Evolutionary conservation across 2,113 vertebrate genomes (phyloP), one percentile per base, ranked within the genome.

Genomic region (Cynocephalus volans): DNA sequence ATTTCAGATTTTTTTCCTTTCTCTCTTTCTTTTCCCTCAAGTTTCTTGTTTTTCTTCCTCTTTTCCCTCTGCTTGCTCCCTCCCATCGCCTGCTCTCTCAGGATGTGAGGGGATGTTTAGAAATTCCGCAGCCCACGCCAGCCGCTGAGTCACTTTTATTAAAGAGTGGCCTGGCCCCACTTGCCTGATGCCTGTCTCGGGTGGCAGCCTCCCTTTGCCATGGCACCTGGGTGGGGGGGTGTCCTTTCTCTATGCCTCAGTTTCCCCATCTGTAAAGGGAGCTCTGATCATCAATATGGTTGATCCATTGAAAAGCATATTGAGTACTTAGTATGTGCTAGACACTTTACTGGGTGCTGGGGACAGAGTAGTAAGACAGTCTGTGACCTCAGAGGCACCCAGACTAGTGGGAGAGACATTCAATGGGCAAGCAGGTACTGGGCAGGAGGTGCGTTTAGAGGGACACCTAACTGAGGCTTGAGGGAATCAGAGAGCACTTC

Each of bases 21-120:
- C 75, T 88, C 73, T 97, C 65, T 95, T 90, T 90, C 84, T 96
- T 97, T 93, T 56, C 80, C 95, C 94, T 77, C 85, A 97, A 97
- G 94, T 98, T 98, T 97, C 93, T 98, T 98, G 97, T 98, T 98
- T 98, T 98, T 97, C 97, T 97, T 98, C 96, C 94, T 95, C 86
- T 69, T 89, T 93, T 93, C 81, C 95, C 95, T 96, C 84, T 73
- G 83, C 92, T 75, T 58, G 14, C 93, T 96, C 96, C 88, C 93
- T 96, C 96, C 95, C 50, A 26, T 93, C 18, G 81, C 96, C 91
- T 24, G 89, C 83, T 95, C 86, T n/a, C 96, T 96, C 98, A 97
- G 97, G 97, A 98, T 94, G 88, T 97, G 96, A 98, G 62, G 95
- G 96, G 97, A 97, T 98, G 96, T 98, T 98, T 98, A 97, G 96